phyloP scores from a whole-genome alignment of 2,113 vertebrate genomes.

The Eulacestoma nigropectus region DNA sequence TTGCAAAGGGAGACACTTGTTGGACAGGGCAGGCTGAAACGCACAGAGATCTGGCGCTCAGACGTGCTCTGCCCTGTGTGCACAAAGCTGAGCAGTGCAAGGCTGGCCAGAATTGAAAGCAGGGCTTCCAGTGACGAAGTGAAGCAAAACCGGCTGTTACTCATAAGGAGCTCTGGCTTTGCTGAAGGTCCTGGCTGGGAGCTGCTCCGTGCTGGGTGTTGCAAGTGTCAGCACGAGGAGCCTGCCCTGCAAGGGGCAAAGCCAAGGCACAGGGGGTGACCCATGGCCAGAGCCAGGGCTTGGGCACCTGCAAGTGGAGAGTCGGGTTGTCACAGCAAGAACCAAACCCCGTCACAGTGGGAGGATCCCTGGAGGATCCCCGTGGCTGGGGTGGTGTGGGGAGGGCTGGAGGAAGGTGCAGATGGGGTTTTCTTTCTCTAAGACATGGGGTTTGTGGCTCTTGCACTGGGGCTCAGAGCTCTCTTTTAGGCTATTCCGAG shows the following conservation, averaged over 20 bases:
- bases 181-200: background rate
- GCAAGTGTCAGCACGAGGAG: rapidly evolving
- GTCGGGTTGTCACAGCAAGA: background rate
- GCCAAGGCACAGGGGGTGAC: background rate
- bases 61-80: background rate
- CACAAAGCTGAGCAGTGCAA: background rate
- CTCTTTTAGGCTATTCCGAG: background rate
- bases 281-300: background rate
- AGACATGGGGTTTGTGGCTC: rapidly evolving
- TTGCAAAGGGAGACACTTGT: background rate
- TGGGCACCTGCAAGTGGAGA: background rate
- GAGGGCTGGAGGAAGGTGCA: background rate
- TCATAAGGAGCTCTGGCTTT: background rate
- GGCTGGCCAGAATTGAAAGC: background rate
- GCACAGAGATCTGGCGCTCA: background rate
- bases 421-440: background rate
- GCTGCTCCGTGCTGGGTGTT: background rate
- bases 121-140: background rate
- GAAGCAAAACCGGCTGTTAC: background rate
- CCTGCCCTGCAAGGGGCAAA: background rate
- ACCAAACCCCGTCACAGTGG: background rate
- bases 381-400: background rate
- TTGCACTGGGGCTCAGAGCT: background rate
- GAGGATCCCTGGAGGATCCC: background rate
- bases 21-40: background rate